Evolutionary conservation across 2,797 vertebrate genomes (phyloP).

Genomic region (Anabas testudineus): DNA sequence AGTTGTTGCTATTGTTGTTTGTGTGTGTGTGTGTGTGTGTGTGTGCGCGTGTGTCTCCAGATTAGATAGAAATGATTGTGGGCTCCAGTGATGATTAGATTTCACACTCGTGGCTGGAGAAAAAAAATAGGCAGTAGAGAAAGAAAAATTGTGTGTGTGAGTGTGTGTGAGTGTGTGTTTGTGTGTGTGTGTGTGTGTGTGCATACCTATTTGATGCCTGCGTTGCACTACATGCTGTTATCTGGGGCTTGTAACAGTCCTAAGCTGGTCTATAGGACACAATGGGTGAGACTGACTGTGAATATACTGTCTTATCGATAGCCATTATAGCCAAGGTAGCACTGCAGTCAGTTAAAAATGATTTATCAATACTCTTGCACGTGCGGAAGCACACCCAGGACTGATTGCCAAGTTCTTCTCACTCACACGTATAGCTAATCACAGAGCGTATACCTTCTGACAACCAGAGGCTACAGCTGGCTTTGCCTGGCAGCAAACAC

Average conservation of each 20-base stretch:
- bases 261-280: constrained; percentile 58
- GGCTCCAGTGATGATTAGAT: constrained; percentile 74
- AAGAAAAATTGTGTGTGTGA: constrained; percentile 16
- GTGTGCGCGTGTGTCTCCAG: constrained; percentile 50
- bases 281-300: constrained; percentile 70
- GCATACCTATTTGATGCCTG: constrained; percentile 49
- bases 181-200: constrained; percentile 15
- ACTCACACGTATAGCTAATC: constrained; percentile 53
- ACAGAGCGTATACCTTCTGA: constrained; percentile 62
- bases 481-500: constrained; percentile 69
- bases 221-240: constrained; percentile 49
- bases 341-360: constrained; percentile 79
- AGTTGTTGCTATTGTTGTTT: constrained; percentile 52
- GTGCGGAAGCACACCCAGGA: constrained; percentile 58
- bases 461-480: constrained; percentile 68
- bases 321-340: constrained; percentile 74
- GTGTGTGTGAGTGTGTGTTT: constrained; percentile 12
- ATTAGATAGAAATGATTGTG: constrained; percentile 76
- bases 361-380: constrained; percentile 77
- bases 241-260: constrained; percentile 48
- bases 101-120: constrained; percentile 70
- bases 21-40: constrained; percentile 37
- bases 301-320: constrained; percentile 79
- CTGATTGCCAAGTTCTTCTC: constrained; percentile 60
- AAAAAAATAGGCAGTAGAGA: constrained; percentile 53